A percentile compares a stretch with the other conserved stretches of the same genome.
These are phyloP conservation scores for Temnopleurus reevesii DNA, from an alignment of 53 echinoderm and acorn worm genomes.

Conservation along the genomic window DNA sequence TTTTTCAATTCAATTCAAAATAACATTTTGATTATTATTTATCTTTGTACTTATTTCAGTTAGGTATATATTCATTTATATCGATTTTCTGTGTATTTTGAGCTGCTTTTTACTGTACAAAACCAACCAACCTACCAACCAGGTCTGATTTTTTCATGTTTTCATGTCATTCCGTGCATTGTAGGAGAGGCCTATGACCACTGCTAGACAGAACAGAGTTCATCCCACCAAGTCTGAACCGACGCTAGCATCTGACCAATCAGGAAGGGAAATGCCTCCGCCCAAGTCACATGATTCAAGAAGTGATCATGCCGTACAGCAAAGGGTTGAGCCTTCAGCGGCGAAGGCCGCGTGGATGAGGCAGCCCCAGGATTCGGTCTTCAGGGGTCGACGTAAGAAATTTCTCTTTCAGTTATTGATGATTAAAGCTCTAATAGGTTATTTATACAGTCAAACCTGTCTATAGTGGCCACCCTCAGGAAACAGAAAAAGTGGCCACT, in stretches of 20 bases:
- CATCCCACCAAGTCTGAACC: constrained; percentile 52
- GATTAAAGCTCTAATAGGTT: no score
- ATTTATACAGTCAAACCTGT: no score
- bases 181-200: constrained; percentile 88
- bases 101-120: background rate
- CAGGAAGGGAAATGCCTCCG: background rate
- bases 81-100: background rate
- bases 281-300: background rate
- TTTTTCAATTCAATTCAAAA: no score
- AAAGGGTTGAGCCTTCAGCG: background rate
- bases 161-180: background rate
- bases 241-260: background rate
- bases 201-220: constrained; percentile 77
- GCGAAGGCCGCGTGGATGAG: background rate
- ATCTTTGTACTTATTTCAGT: no score
- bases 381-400: constrained; percentile 70
- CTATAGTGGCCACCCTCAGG: no score
- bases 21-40: no score
- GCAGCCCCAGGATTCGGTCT: constrained; percentile 48
- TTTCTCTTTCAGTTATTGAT: no score
- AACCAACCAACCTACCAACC: no score
- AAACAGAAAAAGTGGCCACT: no score
- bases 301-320: background rate
- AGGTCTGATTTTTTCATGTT: no score
- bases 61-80: no score